Base-by-base conservation (phyloP, 2,113 vertebrate species). In the Pagrus major region DNA sequence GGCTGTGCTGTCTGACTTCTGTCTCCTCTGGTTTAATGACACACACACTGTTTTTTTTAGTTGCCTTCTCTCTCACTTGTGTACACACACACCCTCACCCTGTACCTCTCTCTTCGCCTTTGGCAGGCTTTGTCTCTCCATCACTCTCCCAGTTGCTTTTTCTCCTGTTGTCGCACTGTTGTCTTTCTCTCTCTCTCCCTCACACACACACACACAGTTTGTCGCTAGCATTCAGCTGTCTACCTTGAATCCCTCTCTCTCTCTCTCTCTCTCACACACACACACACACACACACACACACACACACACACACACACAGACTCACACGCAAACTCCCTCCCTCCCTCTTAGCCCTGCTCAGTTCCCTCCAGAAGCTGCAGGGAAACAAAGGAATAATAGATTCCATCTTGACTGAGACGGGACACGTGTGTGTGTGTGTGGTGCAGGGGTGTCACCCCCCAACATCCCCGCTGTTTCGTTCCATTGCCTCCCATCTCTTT, bases 311-410 rank as follows among this genome's bases (percentile, higher is more conserved):
- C 47, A 25, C 49, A 23, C 69, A 25, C 27, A 33, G 20, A 23
- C 58, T 33, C 37, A 2, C 42, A 0, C 35, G 1, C 20, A 37
- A n/a, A 33, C 68, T 4, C 59, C 37, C 58, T 66, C 33, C 61
- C 61, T 33, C 54, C 25, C 55, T 61, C 63, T 69, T 51, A 29
- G 55, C 42, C 15, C 1, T 63, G 73, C 75, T 82, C 71, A 71
- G 82, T 81, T 89, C 84, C 74, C 82, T 71, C 81, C 84, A 87
- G 77, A 86, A 84, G 81, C 87, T 89, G 77, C 82, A 58, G 84
- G 78, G 70, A 86, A 86, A 91, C 91, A 92, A 92, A 90, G 88
- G 80, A 73, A 87, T 91, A 87, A 88, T 90, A 79, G 79, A 89
- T 88, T 84, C 81, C 87, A 88, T 90, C 88, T 89, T 88, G 79